phyloP scores from a whole-genome alignment of 2,113 vertebrate species.

The Elachura formosa region DNA sequence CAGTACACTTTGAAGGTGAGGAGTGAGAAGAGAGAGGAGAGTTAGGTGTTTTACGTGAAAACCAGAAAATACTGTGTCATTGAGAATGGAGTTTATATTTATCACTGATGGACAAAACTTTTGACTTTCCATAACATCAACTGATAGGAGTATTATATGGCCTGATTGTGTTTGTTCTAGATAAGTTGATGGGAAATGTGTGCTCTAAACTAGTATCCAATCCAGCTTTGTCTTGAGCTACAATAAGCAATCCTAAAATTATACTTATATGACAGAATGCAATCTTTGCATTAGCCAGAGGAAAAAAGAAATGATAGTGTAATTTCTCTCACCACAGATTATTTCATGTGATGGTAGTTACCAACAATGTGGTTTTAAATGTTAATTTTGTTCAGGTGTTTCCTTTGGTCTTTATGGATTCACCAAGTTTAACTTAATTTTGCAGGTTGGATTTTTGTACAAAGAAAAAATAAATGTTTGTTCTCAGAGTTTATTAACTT shows the following conservation, averaged over 20 bases:
- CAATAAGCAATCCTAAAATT: background rate
- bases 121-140: background rate
- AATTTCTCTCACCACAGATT: background rate
- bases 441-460: background rate
- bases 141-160: background rate
- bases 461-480: background rate
- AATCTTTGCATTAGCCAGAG: background rate
- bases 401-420: background rate
- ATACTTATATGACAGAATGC: background rate
- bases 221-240: background rate
- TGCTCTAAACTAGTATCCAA: background rate
- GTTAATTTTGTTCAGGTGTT: background rate
- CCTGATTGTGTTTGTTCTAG: background rate
- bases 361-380: background rate
- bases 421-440: background rate
- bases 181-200: background rate
- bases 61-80: background rate
- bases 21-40: too few relatives aligned
- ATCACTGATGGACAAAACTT: background rate
- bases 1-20: background rate
- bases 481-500: background rate
- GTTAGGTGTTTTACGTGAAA: too few relatives aligned
- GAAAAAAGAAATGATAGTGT: background rate
- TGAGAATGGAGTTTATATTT: background rate
- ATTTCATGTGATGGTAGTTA: background rate